Percentiles rank a stretch among this genome's conserved stretches.
These are phyloP conservation scores for Amphiduros pacificus DNA, from an alignment of 2,888 invertebrate genomes.

Conservation along the genomic window DNA sequence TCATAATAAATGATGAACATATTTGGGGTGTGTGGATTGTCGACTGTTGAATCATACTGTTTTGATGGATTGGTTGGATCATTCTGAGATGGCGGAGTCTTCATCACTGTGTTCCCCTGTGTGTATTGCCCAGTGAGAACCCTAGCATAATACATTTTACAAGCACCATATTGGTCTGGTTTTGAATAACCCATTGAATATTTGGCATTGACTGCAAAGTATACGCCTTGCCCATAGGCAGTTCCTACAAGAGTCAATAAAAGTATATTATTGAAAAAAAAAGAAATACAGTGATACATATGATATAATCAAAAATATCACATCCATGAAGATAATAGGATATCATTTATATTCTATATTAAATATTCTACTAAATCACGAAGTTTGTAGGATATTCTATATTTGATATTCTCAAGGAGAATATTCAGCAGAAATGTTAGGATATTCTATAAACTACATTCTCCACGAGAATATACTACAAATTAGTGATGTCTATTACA, in stretches of 20 bases:
- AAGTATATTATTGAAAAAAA: no score
- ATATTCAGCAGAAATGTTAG: no score
- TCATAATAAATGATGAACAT: neutral
- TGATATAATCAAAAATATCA: neutral
- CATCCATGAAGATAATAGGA: no score
- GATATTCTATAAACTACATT: no score
- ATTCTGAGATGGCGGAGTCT: neutral
- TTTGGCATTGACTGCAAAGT: neutral
- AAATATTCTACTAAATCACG: no score
- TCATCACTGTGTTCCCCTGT: neutral
- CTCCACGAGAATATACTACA: no score
- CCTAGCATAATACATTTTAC: neutral
- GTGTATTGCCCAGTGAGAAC: neutral
- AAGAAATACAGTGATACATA: neutral
- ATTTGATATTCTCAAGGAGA: no score
- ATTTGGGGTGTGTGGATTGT: neutral
- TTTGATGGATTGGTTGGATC: neutral
- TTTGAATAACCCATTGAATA: neutral
- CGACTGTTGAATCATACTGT: neutral
- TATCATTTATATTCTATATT: no score
- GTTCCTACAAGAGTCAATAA: neutral
- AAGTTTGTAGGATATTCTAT: no score
- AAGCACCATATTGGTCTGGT: neutral
- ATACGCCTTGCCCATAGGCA: neutral
- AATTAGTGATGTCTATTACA: no score